A percentile compares a stretch with the other conserved stretches of the same genome.
phyloP scores from a whole-genome alignment of 2,797 vertebrate species.

The Pteronotus mesoamericanus region DNA sequence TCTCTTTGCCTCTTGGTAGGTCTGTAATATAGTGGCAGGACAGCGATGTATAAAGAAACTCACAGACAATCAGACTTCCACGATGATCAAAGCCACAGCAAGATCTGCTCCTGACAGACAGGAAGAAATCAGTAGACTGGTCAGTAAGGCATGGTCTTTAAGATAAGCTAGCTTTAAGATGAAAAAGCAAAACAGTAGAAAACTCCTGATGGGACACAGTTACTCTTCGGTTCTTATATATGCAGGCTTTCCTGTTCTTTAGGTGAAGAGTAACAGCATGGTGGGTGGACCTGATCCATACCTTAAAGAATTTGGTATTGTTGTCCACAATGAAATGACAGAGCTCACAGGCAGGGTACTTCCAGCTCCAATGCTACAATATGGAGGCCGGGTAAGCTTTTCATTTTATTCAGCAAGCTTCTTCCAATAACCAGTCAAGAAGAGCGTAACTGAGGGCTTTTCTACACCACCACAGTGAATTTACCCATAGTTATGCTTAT shows the following conservation, averaged over 20 bases:
- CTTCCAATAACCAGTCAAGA: neutral
- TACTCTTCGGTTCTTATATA: constrained; percentile 64
- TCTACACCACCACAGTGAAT: neutral
- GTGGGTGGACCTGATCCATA: constrained; percentile 98
- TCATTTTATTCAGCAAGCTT: neutral
- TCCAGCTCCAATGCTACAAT: constrained; percentile 98
- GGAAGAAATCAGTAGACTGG: constrained; percentile 98
- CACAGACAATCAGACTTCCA: constrained; percentile 98
- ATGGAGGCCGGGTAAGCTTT: constrained; percentile 96
- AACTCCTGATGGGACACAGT: constrained; percentile 46
- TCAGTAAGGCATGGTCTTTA: constrained; percentile 80
- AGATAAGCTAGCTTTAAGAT: constrained; percentile 23
- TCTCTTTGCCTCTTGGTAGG: constrained; percentile 80
- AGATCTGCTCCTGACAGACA: constrained; percentile 97
- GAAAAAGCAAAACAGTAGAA: neutral
- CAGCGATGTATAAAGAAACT: constrained; percentile 98
- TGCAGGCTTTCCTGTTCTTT: constrained; percentile 64
- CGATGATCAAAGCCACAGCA: constrained; percentile 99
- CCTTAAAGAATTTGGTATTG: constrained; percentile 98
- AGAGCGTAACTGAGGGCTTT: neutral
- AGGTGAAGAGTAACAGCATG: constrained; percentile 99
- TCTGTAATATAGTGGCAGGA: constrained; percentile 98
- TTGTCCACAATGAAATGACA: constrained; percentile 99
- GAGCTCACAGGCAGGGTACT: constrained; percentile 97
- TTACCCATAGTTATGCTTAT: neutral